Conservation (phyloP, 2,113 vertebrate species). For the Ochotona princeps region DNA sequence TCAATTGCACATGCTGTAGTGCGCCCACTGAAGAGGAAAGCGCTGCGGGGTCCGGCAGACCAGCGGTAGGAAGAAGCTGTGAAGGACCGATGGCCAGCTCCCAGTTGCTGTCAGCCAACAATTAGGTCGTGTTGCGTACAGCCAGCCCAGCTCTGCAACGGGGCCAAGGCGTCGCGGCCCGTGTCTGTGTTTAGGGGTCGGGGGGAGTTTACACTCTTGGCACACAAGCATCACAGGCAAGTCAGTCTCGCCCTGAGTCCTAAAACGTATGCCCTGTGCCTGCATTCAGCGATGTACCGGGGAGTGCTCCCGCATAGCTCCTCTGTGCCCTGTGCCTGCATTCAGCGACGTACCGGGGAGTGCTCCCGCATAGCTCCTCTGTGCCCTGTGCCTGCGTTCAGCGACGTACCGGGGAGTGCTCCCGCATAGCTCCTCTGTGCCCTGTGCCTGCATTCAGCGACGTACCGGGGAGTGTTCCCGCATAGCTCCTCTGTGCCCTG, state of each 20-base stretch:
- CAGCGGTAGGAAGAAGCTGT: conserved; percentile 26
- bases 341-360: too few relatives aligned
- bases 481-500: background rate
- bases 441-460: background rate
- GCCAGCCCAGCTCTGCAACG: background rate
- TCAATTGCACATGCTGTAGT: conserved; percentile 26
- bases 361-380: background rate
- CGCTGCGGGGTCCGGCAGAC: background rate
- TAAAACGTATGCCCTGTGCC: background rate
- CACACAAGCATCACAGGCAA: background rate
- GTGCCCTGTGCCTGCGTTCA: background rate
- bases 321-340: background rate
- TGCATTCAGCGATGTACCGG: background rate
- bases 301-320: background rate
- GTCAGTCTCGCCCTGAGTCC: background rate
- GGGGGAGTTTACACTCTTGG: background rate
- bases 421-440: background rate
- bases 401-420: background rate
- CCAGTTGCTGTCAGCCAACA: conserved; percentile 44
- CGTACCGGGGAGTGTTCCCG: background rate
- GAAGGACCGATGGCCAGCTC: conserved; percentile 6
- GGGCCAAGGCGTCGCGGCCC: background rate
- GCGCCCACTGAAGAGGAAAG: conserved; percentile 49
- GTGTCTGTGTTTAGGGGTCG: background rate
- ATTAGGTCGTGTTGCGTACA: background rate